These are phyloP conservation scores for Heliconius ismenius DNA, from an alignment of 2,888 invertebrate genomes.

Conservation along the genomic window DNA sequence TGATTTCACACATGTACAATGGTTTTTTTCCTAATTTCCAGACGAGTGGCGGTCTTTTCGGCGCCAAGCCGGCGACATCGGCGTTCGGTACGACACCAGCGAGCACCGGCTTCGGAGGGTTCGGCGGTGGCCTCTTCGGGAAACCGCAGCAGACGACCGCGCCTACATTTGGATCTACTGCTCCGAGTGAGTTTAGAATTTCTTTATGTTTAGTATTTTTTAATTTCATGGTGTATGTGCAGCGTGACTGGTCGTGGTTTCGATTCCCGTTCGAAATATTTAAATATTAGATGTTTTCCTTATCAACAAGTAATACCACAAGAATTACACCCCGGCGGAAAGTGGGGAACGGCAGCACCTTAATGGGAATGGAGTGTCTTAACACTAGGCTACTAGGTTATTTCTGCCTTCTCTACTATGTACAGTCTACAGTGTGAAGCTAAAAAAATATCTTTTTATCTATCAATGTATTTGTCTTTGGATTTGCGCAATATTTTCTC, in stretches of 20 bases:
- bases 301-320: background rate
- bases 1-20: no score
- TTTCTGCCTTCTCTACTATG: background rate
- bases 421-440: background rate
- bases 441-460: background rate
- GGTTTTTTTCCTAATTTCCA: background rate
- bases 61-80: slow-evolving; percentile 63
- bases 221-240: background rate
- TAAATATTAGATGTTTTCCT: background rate
- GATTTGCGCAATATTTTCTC: no score
- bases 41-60: slow-evolving; percentile 60
- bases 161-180: slow-evolving; percentile 72
- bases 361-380: background rate
- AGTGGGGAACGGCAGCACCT: background rate
- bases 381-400: background rate
- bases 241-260: background rate
- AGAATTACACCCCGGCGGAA: background rate
- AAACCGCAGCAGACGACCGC: slow-evolving; percentile 64
- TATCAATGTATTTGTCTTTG: no score
- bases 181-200: slow-evolving; percentile 55
- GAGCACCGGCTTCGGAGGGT: slow-evolving; percentile 69
- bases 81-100: slow-evolving; percentile 65
- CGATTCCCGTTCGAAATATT: background rate
- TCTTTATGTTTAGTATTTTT: background rate
- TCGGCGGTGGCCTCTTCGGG: slow-evolving; percentile 63